Base-by-base conservation (phyloP, 2,113 vertebrate species). In the Lasiurus borealis region DNA sequence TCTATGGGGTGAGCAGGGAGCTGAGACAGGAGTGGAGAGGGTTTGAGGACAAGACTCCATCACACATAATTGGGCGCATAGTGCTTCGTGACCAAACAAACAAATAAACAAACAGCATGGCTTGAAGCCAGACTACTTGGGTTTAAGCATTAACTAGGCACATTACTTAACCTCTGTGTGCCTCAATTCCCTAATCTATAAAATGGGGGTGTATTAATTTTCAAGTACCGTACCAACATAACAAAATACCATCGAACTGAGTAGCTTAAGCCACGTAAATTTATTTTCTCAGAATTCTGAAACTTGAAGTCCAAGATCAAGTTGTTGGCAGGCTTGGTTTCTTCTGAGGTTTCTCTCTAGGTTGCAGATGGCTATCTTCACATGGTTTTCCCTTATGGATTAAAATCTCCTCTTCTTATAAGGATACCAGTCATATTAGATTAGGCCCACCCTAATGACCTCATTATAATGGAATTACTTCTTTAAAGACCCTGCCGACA, bases 151-250 rank as follows among this genome's bases (percentile, higher is more conserved):
- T 13, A 52, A 72, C 23, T 36, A 31, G 46, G 10, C 7, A 76
- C 6, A 54, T 91, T 46, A 50, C 27, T 91, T 31, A 89, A 52
- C 2, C 15, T 72, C n/a, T 27, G 44, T 59, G n/a, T 75, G 57
- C 69, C 48, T 93, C 75, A 4, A 31, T 87, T 82, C 77, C 31
- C 82, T 71, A 44, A 50, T 81, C 76, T 83, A 31, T 86, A 87
- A 90, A 68, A 68, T n/a, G 29, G 64, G 64, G 29, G 31, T n/a
- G 14, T n/a, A 16, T 68, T 68, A 68, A 16, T 68, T 68, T 68
- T 68, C 64, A 68, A 59, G 23, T 52, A 25, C 44, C 69, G 23
- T 52, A 25, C 44, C 69, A 3, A 10, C 21, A 9, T 75, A 69
- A 25, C 27, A 82, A 66, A 68, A 66, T 69, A 62, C 31, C 40